phyloP scores from a whole-genome alignment of 2,888 invertebrate species.

The Liopterus haemorrhoidalis region DNA sequence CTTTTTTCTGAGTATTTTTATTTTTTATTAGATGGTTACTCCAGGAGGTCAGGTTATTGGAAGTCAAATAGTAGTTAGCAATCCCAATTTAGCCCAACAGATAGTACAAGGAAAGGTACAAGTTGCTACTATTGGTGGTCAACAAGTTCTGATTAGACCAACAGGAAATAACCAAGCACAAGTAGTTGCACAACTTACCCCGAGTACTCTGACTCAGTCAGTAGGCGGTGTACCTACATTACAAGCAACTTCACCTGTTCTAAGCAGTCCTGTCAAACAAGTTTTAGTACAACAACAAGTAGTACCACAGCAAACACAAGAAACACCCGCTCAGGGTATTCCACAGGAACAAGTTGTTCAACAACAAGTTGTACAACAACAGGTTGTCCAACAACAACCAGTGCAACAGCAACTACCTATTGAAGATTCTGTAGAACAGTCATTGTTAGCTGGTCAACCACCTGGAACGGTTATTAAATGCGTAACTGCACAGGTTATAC shows the following conservation, averaged over 20 bases:
- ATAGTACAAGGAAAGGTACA: slow-evolving; percentile 77
- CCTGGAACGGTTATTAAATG: slow-evolving; percentile 82
- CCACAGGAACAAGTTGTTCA: slow-evolving; percentile 33
- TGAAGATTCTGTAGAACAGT: slow-evolving; percentile 57
- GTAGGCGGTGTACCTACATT: slow-evolving; percentile 1
- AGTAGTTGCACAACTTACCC: slow-evolving; percentile 65
- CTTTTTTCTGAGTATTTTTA: slow-evolving; percentile 10
- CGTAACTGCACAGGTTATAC: slow-evolving; percentile 81
- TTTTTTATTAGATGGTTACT: slow-evolving; percentile 44
- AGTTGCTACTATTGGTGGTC: slow-evolving; percentile 76
- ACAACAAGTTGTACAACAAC: slow-evolving; percentile 30
- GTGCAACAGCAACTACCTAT: slow-evolving; percentile 26
- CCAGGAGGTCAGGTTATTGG: slow-evolving; percentile 41
- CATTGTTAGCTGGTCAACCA: slow-evolving; percentile 70
- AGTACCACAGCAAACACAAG: slow-evolving; percentile 22
- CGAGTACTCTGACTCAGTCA: slow-evolving; percentile 37
- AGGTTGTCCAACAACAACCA: slow-evolving; percentile 25
- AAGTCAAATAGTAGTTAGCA: slow-evolving; percentile 71
- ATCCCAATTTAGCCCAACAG: slow-evolving; percentile 71
- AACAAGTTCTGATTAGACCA: slow-evolving; percentile 75
- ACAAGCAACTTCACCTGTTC: slow-evolving; percentile 6
- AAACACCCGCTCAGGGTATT: slow-evolving; percentile 25
- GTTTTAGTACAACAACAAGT: slow-evolving; percentile 24
- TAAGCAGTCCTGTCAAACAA: slow-evolving; percentile 18
- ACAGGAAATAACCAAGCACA: slow-evolving; percentile 74